A percentile compares a stretch with the other conserved stretches of the same genome.
Evolutionary conservation across 1,140 invertebrate genomes (phyloP).

Genomic region (Bilobella aurantiaca): DNA sequence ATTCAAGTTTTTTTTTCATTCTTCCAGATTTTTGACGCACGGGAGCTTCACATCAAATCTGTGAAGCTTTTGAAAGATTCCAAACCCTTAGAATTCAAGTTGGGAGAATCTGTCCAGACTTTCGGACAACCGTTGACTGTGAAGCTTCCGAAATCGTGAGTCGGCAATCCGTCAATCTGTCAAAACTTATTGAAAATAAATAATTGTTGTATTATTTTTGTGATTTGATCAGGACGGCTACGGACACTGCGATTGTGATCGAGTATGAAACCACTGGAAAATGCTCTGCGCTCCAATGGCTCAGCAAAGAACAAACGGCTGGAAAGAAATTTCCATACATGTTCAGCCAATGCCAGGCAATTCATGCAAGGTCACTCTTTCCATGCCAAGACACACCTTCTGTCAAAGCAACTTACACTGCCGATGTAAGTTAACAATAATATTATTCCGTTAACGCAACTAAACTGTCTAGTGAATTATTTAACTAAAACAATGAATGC

Average conservation of each 20-base stretch:
- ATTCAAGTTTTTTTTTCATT: too few species aligned
- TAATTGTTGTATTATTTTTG: constrained; percentile 13
- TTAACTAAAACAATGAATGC: too few species aligned
- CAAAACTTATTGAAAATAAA: constrained; percentile 9
- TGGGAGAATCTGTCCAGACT: constrained; percentile 50
- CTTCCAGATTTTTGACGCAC: constrained; percentile 71
- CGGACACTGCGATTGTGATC: constrained; percentile 46
- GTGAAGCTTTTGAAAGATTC: constrained; percentile 46
- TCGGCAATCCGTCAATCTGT: background rate
- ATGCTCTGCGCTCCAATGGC: constrained; percentile 78
- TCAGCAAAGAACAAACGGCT: constrained; percentile 71
- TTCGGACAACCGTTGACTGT: constrained; percentile 70
- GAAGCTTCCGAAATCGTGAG: constrained; percentile 46
- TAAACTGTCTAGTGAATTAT: too few species aligned
- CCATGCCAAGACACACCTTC: constrained; percentile 90
- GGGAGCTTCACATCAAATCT: constrained; percentile 53
- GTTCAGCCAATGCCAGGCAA: constrained; percentile 86
- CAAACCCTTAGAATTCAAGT: constrained; percentile 47
- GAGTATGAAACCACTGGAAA: constrained; percentile 62
- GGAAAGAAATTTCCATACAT: constrained; percentile 79
- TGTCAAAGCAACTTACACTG: constrained; percentile 79
- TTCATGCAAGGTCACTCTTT: constrained; percentile 73
- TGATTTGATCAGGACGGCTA: background rate
- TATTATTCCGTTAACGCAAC: too few species aligned
- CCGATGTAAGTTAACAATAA: constrained; percentile 49